Conservation (phyloP, 2,113 vertebrate genomes). For the Delphinapterus leucas region DNA sequence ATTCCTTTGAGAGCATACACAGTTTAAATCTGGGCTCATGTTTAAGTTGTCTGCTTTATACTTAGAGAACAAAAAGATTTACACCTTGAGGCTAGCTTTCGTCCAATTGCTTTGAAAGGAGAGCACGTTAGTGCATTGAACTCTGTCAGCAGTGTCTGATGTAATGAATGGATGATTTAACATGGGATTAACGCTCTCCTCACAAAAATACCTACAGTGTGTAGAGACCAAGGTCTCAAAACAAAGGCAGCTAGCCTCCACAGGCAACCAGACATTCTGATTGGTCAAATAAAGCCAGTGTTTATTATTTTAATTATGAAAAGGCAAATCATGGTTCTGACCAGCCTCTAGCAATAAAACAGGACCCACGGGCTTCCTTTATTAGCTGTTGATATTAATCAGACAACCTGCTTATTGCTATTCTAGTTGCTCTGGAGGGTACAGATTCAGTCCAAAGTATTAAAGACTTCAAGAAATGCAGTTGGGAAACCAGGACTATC, state of each 20-base stretch:
- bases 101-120: background rate
- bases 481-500: background rate
- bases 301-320: conserved; percentile 45
- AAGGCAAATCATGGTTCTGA: background rate
- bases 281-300: background rate
- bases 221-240: background rate
- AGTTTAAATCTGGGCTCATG: background rate
- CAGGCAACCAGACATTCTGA: background rate
- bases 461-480: background rate
- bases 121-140: background rate
- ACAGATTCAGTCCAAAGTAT: background rate
- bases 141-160: background rate
- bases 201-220: background rate
- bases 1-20: background rate
- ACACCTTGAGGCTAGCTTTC: background rate
- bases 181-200: background rate
- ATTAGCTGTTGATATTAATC: conserved; percentile 31
- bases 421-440: background rate
- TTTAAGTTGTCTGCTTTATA: background rate
- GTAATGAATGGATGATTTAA: background rate
- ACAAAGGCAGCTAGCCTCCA: background rate
- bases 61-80: background rate
- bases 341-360: background rate
- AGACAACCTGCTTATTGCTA: background rate
- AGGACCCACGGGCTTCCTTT: background rate